These are phyloP conservation scores for Metacarcinus magister DNA, from an alignment of 2,888 invertebrate species.

Conservation along the genomic window DNA sequence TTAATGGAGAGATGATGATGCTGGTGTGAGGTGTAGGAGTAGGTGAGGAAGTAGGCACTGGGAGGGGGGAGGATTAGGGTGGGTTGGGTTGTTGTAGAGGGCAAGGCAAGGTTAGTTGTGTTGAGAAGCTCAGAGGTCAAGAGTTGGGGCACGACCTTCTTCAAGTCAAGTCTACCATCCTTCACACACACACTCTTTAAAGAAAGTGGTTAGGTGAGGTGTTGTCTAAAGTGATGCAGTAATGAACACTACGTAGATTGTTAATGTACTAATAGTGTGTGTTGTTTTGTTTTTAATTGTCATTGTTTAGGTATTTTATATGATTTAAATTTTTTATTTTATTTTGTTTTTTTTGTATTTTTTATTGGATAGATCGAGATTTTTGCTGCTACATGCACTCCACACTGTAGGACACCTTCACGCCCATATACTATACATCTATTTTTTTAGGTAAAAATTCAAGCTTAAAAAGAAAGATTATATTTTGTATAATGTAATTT, in stretches of 20 bases:
- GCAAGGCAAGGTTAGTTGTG: not conserved
- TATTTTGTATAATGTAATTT: not conserved
- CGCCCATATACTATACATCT: not conserved
- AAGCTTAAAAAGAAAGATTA: not conserved
- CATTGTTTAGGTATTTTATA: not conserved
- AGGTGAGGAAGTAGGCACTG: no score
- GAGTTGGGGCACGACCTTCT: not conserved
- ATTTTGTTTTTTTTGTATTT: no score
- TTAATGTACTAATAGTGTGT: not conserved
- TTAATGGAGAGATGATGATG: not conserved
- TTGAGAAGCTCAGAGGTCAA: not conserved
- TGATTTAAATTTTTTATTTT: not conserved
- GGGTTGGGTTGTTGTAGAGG: not conserved
- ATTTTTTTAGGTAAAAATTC: not conserved
- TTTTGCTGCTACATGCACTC: not conserved
- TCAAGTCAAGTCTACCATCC: not conserved
- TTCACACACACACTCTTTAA: not conserved
- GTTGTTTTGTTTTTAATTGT: not conserved
- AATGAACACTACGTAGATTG: no score
- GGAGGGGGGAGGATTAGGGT: not conserved
- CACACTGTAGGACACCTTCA: not conserved
- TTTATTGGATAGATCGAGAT: no score
- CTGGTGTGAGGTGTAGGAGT: not conserved
- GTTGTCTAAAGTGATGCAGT: not conserved
- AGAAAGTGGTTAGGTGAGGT: not conserved